Percentiles rank a stretch among this genome's conserved stretches.
Conservation (phyloP, 1,140 invertebrate species). For the Drosophila lini region DNA sequence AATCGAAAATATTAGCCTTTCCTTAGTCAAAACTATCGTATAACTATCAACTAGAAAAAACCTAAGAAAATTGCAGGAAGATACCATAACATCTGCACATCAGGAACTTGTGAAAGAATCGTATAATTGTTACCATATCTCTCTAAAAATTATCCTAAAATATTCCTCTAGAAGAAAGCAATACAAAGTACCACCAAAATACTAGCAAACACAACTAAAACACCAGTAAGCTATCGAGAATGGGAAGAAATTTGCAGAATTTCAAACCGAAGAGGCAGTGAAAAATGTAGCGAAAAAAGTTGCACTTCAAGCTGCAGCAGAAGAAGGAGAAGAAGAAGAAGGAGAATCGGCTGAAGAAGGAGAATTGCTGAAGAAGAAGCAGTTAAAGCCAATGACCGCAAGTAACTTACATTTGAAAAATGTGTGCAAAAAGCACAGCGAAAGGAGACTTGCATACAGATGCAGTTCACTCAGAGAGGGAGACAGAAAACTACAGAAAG, state of each 20-base stretch:
- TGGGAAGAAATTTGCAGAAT: slow-evolving; percentile 35
- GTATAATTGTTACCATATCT: neutral
- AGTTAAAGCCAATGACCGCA: slow-evolving; percentile 84
- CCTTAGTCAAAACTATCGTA: neutral
- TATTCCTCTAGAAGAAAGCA: neutral
- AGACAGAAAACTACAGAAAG: neutral
- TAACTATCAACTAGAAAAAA: too few species aligned
- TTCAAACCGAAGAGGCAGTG: slow-evolving; percentile 11
- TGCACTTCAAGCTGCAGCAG: slow-evolving; percentile 33
- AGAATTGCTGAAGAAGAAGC: slow-evolving; percentile 40
- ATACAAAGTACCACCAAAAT: neutral
- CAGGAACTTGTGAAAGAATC: neutral
- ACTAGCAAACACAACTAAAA: slow-evolving; percentile 4
- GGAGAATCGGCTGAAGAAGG: slow-evolving; percentile 47
- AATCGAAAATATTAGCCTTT: too few species aligned
- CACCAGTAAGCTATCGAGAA: slow-evolving; percentile 1
- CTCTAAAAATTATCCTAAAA: neutral
- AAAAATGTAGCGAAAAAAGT: slow-evolving; percentile 26
- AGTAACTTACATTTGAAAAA: slow-evolving; percentile 85
- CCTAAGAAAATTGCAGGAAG: too few species aligned
- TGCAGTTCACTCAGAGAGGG: slow-evolving; percentile 27
- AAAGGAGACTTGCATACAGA: slow-evolving; percentile 71
- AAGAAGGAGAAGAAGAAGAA: slow-evolving; percentile 21
- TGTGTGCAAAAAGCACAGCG: slow-evolving; percentile 83
- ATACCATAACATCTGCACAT: too few species aligned